Conservation (phyloP, 2,797 vertebrate species). For the Cacajao melanocephalus region DNA sequence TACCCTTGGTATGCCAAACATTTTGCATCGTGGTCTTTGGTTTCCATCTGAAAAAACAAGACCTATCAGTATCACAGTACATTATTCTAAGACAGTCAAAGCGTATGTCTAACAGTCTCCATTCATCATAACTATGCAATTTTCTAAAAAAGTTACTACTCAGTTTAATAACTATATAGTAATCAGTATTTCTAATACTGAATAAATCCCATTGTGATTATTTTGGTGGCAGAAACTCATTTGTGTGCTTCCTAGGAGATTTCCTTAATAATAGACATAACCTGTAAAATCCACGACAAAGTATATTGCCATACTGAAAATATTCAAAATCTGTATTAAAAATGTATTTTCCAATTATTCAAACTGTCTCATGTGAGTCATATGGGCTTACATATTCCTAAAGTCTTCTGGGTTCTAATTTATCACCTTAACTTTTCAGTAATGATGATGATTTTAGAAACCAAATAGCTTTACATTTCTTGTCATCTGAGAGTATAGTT, state of each 20-base stretch:
- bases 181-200: not conserved
- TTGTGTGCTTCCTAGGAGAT: not conserved
- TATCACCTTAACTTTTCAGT: not conserved
- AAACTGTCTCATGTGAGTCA: not conserved
- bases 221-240: not conserved
- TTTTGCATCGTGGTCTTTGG: not conserved
- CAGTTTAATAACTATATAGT: not conserved
- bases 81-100: not conserved
- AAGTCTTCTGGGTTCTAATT: not conserved
- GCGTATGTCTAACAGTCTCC: not conserved
- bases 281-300: not conserved
- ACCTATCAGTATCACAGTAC: not conserved
- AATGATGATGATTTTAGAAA: not conserved
- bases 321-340: not conserved
- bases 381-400: not conserved
- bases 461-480: not conserved
- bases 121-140: not conserved
- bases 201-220: not conserved
- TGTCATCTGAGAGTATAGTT: not conserved
- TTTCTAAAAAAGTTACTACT: not conserved
- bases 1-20: not conserved
- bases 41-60: not conserved
- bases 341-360: not conserved
- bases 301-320: not conserved
- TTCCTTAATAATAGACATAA: not conserved